Percentiles rank a stretch among this genome's conserved stretches.
phyloP scores from a whole-genome alignment of 1,140 invertebrate species.

The Battus philenor region DNA sequence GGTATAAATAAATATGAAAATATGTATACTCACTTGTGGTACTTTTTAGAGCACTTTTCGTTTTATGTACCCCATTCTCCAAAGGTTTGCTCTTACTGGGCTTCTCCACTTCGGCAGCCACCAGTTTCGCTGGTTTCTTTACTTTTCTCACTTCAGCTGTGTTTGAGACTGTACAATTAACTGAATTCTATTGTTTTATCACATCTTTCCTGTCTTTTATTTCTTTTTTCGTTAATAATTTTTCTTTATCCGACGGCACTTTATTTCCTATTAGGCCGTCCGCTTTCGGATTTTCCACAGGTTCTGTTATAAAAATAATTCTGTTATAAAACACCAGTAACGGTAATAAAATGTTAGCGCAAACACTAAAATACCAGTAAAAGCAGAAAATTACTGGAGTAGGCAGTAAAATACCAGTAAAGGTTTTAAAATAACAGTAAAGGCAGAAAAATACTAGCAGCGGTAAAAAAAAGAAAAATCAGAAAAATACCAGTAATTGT shows the following conservation, averaged over 20 bases:
- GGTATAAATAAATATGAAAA: no score
- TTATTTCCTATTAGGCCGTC: slow-evolving; percentile 54
- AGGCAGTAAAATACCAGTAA: no score
- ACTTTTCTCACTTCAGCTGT: slow-evolving; percentile 48
- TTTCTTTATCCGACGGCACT: slow-evolving; percentile 62
- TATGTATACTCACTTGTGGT: slow-evolving; percentile 31
- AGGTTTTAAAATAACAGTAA: no score
- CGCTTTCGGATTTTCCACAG: slow-evolving; percentile 50
- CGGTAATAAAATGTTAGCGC: no score
- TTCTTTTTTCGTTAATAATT: slow-evolving; percentile 65
- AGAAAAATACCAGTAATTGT: no score
- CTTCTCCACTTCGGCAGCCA: slow-evolving; percentile 49
- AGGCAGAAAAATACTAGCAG: no score
- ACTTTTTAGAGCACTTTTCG: slow-evolving; percentile 40
- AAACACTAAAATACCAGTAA: no score
- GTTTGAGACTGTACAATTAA: slow-evolving; percentile 43
- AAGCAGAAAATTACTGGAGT: no score
- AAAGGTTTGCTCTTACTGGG: slow-evolving; percentile 34
- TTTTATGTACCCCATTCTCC: slow-evolving; percentile 51
- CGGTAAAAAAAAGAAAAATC: no score
- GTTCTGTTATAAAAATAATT: no score
- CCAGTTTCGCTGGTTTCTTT: slow-evolving; percentile 45
- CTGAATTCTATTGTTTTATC: slow-evolving; percentile 55
- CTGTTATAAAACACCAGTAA: no score
- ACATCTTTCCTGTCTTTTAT: slow-evolving; percentile 71